Evolutionary conservation across 2,797 vertebrate genomes (phyloP), one percentile per base, ranked within the genome.

Genomic region (Odontamblyopus rebecca): DNA sequence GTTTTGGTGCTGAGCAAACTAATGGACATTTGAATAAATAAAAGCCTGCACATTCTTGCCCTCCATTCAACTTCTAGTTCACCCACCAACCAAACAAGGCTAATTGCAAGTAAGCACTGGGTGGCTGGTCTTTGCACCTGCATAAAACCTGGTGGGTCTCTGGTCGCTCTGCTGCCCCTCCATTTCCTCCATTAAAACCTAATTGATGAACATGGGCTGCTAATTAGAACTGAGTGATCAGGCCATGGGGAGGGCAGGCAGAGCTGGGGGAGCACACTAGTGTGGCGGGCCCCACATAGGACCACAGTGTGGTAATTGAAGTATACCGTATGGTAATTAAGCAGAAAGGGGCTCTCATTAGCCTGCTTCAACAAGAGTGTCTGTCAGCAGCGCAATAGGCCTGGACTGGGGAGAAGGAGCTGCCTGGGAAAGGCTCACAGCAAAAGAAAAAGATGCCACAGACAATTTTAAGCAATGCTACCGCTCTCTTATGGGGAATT

Each of bases 181-280:
- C 84, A 85, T 86, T 87, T 79, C 79, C 75, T 88, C 86, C 80
- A 93, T 93, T 92, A 92, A 80, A 86, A 82, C 73, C 84, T 92
- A 92, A 93, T 91, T 93, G 91, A 93, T 92, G 90, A 92, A 92
- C 88, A 92, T 81, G 89, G 86, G 72, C 88, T 18, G 68, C 87
- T 92, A 92, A 92, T 91, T 90, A 90, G 83, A 88, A 78, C 75
- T 73, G 87, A 89, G 82, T 85, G 89, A 90, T 89, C 87, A 80
- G 81, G 83, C 88, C 79, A 63, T 76, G 68, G 79, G 81, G 82
- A 82, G 82, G 80, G 78, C 70, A 81, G 70, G 65, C 76, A 67
- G 76, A 73, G 78, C 71, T 75, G 71, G 79, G 77, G 81, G 85
- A 85, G 83, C 82, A 79, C 82, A 80, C 78, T 82, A 75, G 74